These are phyloP conservation scores for Astatotilapia flaviijosephi DNA, from an alignment of 2,113 vertebrate genomes.

Conservation along the genomic window DNA sequence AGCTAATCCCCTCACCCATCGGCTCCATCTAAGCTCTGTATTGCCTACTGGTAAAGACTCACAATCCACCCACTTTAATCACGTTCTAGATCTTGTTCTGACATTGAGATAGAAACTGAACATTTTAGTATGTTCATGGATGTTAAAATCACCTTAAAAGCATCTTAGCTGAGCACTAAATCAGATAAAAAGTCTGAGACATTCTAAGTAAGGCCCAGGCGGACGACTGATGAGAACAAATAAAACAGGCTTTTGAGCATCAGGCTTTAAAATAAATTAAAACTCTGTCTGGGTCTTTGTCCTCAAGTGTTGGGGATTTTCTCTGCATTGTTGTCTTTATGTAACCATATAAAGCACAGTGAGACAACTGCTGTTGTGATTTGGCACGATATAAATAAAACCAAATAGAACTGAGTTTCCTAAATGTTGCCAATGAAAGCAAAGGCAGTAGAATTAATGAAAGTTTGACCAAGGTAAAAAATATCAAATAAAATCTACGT, in stretches of 20 bases:
- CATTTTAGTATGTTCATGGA: not conserved
- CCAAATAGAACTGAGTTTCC: not conserved
- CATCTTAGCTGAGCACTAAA: not conserved
- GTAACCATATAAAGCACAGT: fast-evolving
- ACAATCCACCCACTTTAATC: not conserved
- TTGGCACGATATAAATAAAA: not conserved
- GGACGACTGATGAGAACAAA: not conserved
- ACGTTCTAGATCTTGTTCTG: not conserved
- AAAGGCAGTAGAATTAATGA: not conserved
- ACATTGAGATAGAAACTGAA: not conserved
- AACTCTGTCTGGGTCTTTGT: not conserved
- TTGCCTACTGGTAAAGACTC: not conserved
- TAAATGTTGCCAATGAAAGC: not conserved
- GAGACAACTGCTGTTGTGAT: not conserved
- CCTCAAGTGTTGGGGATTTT: not conserved
- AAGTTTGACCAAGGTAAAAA: fast-evolving
- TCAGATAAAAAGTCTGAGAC: not conserved
- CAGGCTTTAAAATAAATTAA: not conserved
- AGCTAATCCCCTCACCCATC: not conserved
- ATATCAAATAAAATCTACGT: not conserved
- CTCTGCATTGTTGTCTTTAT: not conserved
- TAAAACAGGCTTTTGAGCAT: not conserved
- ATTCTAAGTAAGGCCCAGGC: not conserved
- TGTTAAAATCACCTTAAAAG: not conserved
- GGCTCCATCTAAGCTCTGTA: not conserved